Conservation (phyloP, 2,888 invertebrate genomes). For the Gastrophysa polygoni region DNA sequence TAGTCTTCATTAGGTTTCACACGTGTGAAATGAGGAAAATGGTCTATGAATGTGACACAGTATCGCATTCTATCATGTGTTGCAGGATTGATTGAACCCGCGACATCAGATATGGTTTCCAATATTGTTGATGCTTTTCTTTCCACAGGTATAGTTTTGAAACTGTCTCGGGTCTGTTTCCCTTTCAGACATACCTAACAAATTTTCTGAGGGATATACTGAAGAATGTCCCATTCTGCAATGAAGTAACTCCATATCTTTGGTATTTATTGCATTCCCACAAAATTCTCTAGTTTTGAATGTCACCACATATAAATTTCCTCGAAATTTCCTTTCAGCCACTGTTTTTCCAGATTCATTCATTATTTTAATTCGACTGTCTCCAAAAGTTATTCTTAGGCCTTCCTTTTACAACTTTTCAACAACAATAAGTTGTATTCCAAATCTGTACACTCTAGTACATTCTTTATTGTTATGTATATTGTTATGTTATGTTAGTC, state of each 20-base stretch:
- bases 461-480: too few relatives aligned
- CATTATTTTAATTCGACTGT: too few relatives aligned
- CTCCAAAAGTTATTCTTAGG: too few relatives aligned
- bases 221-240: constrained; percentile 15
- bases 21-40: constrained; percentile 48
- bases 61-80: constrained; percentile 43
- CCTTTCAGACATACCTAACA: constrained; percentile 8
- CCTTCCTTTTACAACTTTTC: too few relatives aligned
- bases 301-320: too few relatives aligned
- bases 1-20: constrained; percentile 37
- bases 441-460: too few relatives aligned
- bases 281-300: too few relatives aligned
- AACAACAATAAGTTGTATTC: too few relatives aligned
- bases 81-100: constrained; percentile 43
- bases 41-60: constrained; percentile 48
- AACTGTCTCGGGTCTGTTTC: background rate
- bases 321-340: too few relatives aligned
- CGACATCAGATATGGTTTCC: constrained; percentile 46
- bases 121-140: constrained; percentile 19
- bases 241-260: constrained; percentile 1
- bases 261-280: too few relatives aligned
- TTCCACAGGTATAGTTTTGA: constrained; percentile 1
- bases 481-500: too few relatives aligned
- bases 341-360: background rate
- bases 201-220: background rate